phyloP scores from a whole-genome alignment of 2,113 vertebrate species.

The Periophthalmodon schlosseri region DNA sequence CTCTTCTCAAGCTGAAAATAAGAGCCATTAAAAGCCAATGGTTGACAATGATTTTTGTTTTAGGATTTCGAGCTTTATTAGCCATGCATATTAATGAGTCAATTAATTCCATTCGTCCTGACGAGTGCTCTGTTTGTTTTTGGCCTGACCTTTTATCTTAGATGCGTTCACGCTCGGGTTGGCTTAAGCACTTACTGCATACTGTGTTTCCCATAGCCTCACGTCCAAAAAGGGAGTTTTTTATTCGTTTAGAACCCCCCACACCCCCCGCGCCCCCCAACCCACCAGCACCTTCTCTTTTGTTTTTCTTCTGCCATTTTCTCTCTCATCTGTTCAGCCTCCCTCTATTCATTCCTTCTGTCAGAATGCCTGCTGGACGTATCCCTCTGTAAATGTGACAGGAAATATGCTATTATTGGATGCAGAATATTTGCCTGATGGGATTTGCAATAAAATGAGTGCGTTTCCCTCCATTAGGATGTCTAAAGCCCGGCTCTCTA shows the following conservation, averaged over 20 bases:
- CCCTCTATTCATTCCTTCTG: conserved; percentile 51
- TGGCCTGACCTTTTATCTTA: conserved; percentile 85
- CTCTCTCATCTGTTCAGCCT: conserved; percentile 46
- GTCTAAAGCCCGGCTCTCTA: conserved; percentile 70
- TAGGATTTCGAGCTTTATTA: conserved; percentile 85
- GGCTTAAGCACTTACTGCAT: conserved; percentile 83
- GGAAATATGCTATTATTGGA: conserved; percentile 76
- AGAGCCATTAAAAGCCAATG: conserved; percentile 79
- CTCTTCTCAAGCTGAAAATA: conserved; percentile 82
- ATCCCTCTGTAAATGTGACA: conserved; percentile 72
- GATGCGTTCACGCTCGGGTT: conserved; percentile 83
- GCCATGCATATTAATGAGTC: conserved; percentile 88
- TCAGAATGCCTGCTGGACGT: conserved; percentile 70
- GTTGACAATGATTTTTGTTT: conserved; percentile 79
- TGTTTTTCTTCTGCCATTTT: conserved; percentile 48
- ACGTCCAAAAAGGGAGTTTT: conserved; percentile 68
- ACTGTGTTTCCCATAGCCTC: conserved; percentile 74
- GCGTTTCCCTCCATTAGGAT: conserved; percentile 74
- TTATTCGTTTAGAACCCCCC: conserved; percentile 64
- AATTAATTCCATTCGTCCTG: conserved; percentile 88
- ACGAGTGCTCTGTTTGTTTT: conserved; percentile 88
- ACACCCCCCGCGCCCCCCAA: conserved; percentile 10
- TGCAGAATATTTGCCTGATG: conserved; percentile 76
- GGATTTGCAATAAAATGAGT: conserved; percentile 75
- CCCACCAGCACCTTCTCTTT: conserved; percentile 38